phyloP scores from a whole-genome alignment of 2,888 invertebrate genomes.

The Pachliopta kotzebuea region DNA sequence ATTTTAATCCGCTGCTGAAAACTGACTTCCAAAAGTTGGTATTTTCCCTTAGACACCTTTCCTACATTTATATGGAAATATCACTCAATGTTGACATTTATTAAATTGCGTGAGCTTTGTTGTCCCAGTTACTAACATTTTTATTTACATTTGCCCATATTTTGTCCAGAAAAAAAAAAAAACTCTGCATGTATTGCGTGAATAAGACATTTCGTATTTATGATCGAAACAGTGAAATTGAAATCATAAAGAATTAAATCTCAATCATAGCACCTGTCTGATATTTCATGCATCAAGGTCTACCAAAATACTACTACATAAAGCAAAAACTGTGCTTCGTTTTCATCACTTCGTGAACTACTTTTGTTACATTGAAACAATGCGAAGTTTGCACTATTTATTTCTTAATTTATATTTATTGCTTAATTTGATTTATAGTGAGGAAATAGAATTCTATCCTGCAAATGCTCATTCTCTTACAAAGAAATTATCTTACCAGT shows the following conservation, averaged over 20 bases:
- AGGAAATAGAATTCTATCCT: constrained; percentile 59
- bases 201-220: constrained; percentile 36
- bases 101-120: too few relatives aligned
- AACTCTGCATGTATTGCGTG: neutral
- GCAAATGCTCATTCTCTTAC: constrained; percentile 40
- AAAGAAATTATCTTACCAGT: neutral
- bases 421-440: constrained; percentile 33
- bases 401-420: constrained; percentile 28
- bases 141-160: neutral
- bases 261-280: constrained; percentile 75
- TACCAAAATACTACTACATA: constrained; percentile 53
- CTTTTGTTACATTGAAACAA: neutral
- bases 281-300: constrained; percentile 58
- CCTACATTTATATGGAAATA: too few relatives aligned
- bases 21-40: too few relatives aligned
- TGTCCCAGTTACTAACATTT: too few relatives aligned
- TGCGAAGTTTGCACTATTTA: constrained; percentile 9
- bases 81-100: too few relatives aligned
- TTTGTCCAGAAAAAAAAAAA: neutral
- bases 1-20: too few relatives aligned
- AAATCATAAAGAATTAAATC: constrained; percentile 67
- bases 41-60: too few relatives aligned
- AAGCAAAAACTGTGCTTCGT: constrained; percentile 33
- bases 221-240: constrained; percentile 43
- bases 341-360: neutral